Evolutionary conservation across 2,113 vertebrate genomes (phyloP).

Genomic region (Galeopterus variegatus): DNA sequence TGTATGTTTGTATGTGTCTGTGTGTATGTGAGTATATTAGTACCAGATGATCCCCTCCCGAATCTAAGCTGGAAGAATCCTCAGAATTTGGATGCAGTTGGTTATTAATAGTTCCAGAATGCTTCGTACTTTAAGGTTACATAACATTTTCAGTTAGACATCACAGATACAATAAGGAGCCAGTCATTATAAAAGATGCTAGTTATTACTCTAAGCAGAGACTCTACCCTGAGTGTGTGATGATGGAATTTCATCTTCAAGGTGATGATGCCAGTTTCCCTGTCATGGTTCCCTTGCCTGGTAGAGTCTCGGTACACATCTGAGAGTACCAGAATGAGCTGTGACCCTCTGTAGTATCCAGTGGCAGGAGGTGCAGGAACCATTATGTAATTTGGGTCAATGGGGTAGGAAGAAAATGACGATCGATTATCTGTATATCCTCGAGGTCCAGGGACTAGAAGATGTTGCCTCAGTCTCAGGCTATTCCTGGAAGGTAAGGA

Average conservation of each 20-base stretch:
- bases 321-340: not conserved
- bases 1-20: not conserved
- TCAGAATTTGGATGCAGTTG: constrained; percentile 25
- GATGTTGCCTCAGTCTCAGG: not conserved
- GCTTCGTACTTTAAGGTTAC: constrained; percentile 58
- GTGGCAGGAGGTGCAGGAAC: not conserved
- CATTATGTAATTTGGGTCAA: constrained; percentile 34
- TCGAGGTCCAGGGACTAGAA: not conserved
- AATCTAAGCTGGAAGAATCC: not conserved
- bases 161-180: not conserved
- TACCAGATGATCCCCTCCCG: not conserved
- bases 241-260: not conserved
- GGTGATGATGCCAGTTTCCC: not conserved
- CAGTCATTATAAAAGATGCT: not conserved
- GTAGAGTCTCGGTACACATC: not conserved
- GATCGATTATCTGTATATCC: not conserved
- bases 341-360: not conserved
- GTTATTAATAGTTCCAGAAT: constrained; percentile 72
- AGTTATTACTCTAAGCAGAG: not conserved
- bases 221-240: not conserved
- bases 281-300: rapidly evolving
- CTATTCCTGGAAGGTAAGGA: constrained; percentile 77
- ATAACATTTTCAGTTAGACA: constrained; percentile 71
- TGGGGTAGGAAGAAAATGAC: not conserved
- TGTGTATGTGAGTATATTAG: not conserved